phyloP scores from a whole-genome alignment of 1,140 invertebrate species.

The Lordiphosa collinella region DNA sequence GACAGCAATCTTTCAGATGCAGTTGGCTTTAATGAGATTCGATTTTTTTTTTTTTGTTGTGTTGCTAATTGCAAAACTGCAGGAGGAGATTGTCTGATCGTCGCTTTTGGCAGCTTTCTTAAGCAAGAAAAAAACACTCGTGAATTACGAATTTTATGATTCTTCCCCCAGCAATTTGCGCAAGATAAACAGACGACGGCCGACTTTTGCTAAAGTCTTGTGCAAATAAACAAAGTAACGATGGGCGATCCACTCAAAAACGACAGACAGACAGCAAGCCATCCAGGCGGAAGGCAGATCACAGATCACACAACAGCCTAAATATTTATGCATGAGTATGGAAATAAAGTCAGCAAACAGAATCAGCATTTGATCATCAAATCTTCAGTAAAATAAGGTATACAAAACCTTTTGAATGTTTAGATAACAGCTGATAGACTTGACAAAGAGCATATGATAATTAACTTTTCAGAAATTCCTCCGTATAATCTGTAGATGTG shows the following conservation, averaged over 20 bases:
- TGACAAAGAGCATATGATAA: not conserved
- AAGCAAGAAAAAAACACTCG: conserved; percentile 3
- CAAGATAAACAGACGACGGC: conserved; percentile 26
- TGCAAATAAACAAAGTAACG: conserved; percentile 38
- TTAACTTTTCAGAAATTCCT: conserved; percentile 5
- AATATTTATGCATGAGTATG: conserved; percentile 64
- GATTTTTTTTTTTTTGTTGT: not conserved
- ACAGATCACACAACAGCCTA: conserved; percentile 19
- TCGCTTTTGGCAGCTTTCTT: conserved; percentile 16
- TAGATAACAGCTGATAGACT: not conserved
- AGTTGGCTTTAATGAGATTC: conserved; percentile 11
- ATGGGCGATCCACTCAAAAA: conserved; percentile 26
- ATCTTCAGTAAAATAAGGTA: conserved; percentile 21
- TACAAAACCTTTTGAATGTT: conserved; percentile 18
- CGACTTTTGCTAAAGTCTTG: conserved; percentile 32
- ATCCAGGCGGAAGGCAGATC: conserved; percentile 3
- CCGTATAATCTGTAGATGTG: not conserved
- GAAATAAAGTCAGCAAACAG: conserved; percentile 43
- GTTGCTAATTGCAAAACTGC: conserved; percentile 27
- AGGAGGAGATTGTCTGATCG: conserved; percentile 16
- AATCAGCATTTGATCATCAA: conserved; percentile 38
- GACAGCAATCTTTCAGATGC: conserved; percentile 1
- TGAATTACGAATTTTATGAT: conserved; percentile 26
- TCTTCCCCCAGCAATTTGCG: conserved; percentile 21
- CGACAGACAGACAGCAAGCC: conserved; percentile 5